Base-by-base conservation (phyloP, 2,888 invertebrate genomes). In the Sisyra nigra region DNA sequence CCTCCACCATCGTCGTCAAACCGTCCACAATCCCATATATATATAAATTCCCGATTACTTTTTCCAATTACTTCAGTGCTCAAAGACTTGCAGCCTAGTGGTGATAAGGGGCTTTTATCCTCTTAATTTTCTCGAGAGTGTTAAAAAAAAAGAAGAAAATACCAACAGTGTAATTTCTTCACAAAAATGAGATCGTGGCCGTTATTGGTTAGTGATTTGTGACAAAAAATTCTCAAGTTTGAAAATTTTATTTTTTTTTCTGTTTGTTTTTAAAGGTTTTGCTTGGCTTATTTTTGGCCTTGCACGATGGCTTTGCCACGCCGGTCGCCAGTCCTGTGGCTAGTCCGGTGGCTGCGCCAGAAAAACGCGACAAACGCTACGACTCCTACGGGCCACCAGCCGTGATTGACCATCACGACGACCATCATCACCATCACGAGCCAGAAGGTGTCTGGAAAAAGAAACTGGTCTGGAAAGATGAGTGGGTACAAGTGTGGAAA, bases 401-500 rank as follows among this genome's bases (percentile, higher is more conserved):
- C 29, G 29, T 38, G 17, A 44, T 42, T 35, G 24, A 42, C 10
- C 35, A 42, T 10, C 69, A 72, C 51, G 29, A 44, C 32, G 44
- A 44, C 42, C 35, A 42, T 14, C 35, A 42, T n/a, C 69, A 72
- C 51, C 68, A 72, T 43, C 67, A 69, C 46, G 65, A 67, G 35
- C 79, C 80, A 46, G 66, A 71, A 54, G 84, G 84, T 46, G 74
- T 76, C 50, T 84, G 81, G 82, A 80, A 84, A 59, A 85, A 84
- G 61, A 85, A 84, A 60, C 67, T 86, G 37, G 73, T 72, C 19
- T 87, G 86, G 86, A 86, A 86, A 61, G 78, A 80, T 46, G 83
- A 84, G 51, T 84, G 81, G 81, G 74, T 78, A 51, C 72, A 78
- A 56, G 65, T 80, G 19, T 81, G 79, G 80, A 81, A 82, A 60